Evolutionary conservation across 2,888 invertebrate species (phyloP).

Genomic region (Acrobasis suavella): DNA sequence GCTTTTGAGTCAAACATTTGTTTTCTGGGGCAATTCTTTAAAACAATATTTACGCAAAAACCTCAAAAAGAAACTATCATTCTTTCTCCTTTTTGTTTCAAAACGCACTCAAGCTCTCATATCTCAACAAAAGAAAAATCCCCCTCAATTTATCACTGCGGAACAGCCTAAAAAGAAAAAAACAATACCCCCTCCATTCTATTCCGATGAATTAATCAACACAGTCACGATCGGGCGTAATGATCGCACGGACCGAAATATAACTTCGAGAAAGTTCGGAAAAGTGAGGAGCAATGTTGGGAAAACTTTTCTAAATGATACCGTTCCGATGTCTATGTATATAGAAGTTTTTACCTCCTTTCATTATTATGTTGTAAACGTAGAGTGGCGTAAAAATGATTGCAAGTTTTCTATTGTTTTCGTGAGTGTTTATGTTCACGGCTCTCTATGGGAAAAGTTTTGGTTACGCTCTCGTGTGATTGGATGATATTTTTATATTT

Average conservation of each 20-base stretch:
- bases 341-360: slow-evolving; percentile 51
- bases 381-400: slow-evolving; percentile 45
- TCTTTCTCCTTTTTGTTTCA: slow-evolving; percentile 27
- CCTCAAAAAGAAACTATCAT: not conserved
- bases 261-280: slow-evolving; percentile 58
- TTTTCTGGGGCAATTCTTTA: too few relatives aligned
- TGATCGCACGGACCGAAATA: slow-evolving; percentile 68
- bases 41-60: not conserved
- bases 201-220: slow-evolving; percentile 67
- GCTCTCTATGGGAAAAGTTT: not conserved
- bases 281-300: slow-evolving; percentile 22
- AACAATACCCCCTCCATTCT: slow-evolving; percentile 21
- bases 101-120: slow-evolving; percentile 20
- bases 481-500: not conserved
- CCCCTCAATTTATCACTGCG: slow-evolving; percentile 22
- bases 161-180: slow-evolving; percentile 20
- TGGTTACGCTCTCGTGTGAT: not conserved
- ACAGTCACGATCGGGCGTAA: slow-evolving; percentile 72
- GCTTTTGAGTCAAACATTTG: too few relatives aligned
- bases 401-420: slow-evolving; percentile 45
- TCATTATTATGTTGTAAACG: slow-evolving; percentile 45
- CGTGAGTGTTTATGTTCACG: slow-evolving; percentile 11
- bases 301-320: slow-evolving; percentile 57
- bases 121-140: slow-evolving; percentile 22
- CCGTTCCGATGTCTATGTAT: slow-evolving; percentile 51